Evolutionary conservation across 2,888 invertebrate species (phyloP).

Genomic region (Cerastis leucographa): DNA sequence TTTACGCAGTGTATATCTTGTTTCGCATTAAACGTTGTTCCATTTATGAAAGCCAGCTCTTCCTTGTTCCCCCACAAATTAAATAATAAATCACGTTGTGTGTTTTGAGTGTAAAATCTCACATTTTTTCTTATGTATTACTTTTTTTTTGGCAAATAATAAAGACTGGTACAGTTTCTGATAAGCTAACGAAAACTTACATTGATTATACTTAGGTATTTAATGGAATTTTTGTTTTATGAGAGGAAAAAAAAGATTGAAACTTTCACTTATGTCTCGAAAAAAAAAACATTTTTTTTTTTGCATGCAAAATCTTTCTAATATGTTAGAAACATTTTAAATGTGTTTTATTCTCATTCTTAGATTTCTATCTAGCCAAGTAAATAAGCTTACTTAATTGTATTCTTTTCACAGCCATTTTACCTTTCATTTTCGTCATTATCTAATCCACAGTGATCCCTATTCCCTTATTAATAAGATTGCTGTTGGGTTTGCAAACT

Average conservation of each 20-base stretch:
- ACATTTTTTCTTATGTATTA: background rate
- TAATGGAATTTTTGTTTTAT: background rate
- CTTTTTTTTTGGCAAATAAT: background rate
- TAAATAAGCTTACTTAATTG: too few species aligned
- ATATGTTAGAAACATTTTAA: too few species aligned
- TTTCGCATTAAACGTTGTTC: slow-evolving; percentile 51
- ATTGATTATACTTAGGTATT: background rate
- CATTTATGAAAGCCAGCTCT: slow-evolving; percentile 40
- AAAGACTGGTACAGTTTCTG: background rate
- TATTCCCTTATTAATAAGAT: background rate
- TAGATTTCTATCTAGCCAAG: background rate
- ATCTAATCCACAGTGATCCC: background rate
- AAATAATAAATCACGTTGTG: slow-evolving; percentile 61
- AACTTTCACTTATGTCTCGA: background rate
- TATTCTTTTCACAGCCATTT: too few species aligned
- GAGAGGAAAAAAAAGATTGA: background rate
- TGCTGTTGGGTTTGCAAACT: background rate
- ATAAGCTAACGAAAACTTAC: background rate
- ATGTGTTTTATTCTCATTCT: too few species aligned
- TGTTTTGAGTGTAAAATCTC: slow-evolving; percentile 20
- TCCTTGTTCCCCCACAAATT: slow-evolving; percentile 54
- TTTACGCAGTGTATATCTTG: slow-evolving; percentile 32
- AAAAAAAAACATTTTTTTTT: too few species aligned
- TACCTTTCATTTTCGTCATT: too few species aligned
- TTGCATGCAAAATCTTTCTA: too few species aligned